Percentiles rank a stretch among this genome's conserved stretches.
These are phyloP conservation scores for Terrapene triunguis DNA, from an alignment of 2,113 vertebrate species.

Conservation along the genomic window DNA sequence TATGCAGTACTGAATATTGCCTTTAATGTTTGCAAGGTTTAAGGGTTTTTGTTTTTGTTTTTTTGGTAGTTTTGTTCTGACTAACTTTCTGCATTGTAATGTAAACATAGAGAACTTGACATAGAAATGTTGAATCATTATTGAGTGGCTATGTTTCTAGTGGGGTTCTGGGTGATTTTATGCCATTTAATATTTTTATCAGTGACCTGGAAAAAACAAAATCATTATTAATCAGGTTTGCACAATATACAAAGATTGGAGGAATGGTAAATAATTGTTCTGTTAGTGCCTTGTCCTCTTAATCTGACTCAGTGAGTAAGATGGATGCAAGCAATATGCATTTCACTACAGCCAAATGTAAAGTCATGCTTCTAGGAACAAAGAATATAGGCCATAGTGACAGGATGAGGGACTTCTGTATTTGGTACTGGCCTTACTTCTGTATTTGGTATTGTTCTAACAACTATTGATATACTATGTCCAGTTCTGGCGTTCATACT, in stretches of 20 bases:
- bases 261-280: not conserved
- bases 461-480: not conserved
- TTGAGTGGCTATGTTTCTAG: not conserved
- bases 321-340: not conserved
- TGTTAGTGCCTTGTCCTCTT: too few species aligned
- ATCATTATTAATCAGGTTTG: not conserved
- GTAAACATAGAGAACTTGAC: not conserved
- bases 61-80: not conserved
- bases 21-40: not conserved
- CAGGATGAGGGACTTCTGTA: not conserved
- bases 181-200: accelerated
- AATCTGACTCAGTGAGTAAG: not conserved
- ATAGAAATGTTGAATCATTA: not conserved
- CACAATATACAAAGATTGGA: not conserved
- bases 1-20: not conserved
- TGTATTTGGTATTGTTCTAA: not conserved
- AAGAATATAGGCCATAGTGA: not conserved
- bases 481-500: not conserved
- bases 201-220: not conserved
- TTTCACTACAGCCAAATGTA: not conserved
- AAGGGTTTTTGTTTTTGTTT: not conserved
- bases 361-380: not conserved
- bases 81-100: not conserved
- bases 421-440: not conserved
- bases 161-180: not conserved